phyloP scores from a whole-genome alignment of 2,888 invertebrate species.

The Cosmorhoe ocellata region DNA sequence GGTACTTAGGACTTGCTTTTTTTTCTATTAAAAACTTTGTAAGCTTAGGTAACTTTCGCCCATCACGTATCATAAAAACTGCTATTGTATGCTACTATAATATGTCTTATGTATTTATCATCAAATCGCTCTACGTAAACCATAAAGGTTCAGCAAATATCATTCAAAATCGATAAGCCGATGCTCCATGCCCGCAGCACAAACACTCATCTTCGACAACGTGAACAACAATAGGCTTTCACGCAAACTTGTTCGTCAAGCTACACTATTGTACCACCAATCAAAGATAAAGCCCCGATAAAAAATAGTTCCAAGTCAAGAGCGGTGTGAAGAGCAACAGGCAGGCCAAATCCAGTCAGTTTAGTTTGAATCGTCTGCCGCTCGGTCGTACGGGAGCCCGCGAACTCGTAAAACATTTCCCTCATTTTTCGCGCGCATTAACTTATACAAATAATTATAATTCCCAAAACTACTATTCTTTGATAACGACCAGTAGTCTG shows the following conservation, averaged over 20 bases:
- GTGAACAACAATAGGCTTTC: constrained; percentile 31
- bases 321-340: constrained; percentile 28
- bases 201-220: constrained; percentile 7
- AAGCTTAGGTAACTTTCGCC: too few relatives aligned
- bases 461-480: constrained; percentile 28
- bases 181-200: constrained; percentile 1
- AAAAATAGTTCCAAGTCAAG: constrained; percentile 24
- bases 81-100: too few relatives aligned
- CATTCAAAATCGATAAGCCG: constrained; percentile 2
- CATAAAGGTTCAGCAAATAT: neutral
- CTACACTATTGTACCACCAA: constrained; percentile 18
- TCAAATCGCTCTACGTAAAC: neutral
- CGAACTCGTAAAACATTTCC: constrained; percentile 3
- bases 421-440: constrained; percentile 23
- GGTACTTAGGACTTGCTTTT: too few relatives aligned
- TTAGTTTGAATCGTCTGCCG: constrained; percentile 14
- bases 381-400: constrained; percentile 23
- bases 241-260: constrained; percentile 29
- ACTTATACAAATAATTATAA: constrained; percentile 25
- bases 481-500: constrained; percentile 40
- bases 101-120: neutral
- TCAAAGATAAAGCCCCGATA: constrained; percentile 25
- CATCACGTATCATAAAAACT: too few relatives aligned
- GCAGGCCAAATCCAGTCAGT: constrained; percentile 14
- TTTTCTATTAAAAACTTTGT: too few relatives aligned